Conservation (phyloP, 2,888 invertebrate genomes). For the Hirudinaria manillensis region DNA sequence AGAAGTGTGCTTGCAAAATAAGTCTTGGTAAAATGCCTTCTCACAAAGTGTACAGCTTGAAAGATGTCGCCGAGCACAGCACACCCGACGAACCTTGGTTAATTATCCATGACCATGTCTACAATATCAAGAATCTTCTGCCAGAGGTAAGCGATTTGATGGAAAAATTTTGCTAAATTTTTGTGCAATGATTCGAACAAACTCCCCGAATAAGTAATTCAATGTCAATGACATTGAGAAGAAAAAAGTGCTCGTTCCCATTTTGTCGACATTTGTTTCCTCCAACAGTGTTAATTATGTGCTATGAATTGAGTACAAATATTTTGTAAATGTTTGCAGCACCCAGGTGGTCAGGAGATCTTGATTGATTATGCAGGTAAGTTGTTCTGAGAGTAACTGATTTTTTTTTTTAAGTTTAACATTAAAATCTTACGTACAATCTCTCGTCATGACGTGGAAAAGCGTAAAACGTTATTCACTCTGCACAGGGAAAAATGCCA, state of each 20-base stretch:
- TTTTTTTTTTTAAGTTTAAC: background rate
- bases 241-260: background rate
- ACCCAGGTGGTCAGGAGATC: conserved; percentile 42
- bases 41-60: conserved; percentile 50
- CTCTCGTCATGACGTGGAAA: too few relatives aligned
- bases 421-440: too few relatives aligned
- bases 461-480: too few relatives aligned
- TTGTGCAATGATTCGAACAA: too few relatives aligned
- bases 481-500: conserved; percentile 65
- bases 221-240: too few relatives aligned
- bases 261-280: background rate
- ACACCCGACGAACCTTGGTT: conserved; percentile 62
- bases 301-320: conserved; percentile 13
- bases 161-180: background rate
- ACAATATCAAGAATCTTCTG: conserved; percentile 61
- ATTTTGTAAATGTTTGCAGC: conserved; percentile 35
- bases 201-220: too few relatives aligned
- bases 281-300: background rate
- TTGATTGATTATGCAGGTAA: conserved; percentile 39
- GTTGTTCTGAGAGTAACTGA: background rate
- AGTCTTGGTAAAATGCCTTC: background rate
- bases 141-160: conserved; percentile 45
- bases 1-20: too few relatives aligned
- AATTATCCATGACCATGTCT: conserved; percentile 71
- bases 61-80: conserved; percentile 65